phyloP scores from a whole-genome alignment of 2,888 invertebrate genomes.

The Melinaea menophilus region DNA sequence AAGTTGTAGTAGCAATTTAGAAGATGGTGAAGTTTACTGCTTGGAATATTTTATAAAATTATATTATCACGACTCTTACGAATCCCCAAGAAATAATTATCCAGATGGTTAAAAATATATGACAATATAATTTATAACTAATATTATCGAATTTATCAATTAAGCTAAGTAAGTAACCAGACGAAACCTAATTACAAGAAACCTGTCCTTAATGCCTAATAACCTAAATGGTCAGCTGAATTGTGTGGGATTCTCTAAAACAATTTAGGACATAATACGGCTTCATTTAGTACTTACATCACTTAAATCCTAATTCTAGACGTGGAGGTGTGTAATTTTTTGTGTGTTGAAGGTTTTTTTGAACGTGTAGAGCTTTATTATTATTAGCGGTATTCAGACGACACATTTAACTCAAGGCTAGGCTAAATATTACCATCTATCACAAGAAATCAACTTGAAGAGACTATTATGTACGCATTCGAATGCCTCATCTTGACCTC shows the following conservation, averaged over 20 bases:
- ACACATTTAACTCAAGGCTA: too few relatives aligned
- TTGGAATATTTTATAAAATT: too few relatives aligned
- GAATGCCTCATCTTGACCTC: too few relatives aligned
- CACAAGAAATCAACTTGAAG: too few relatives aligned
- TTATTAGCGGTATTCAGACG: too few relatives aligned
- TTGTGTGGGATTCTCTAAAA: slow-evolving; percentile 13
- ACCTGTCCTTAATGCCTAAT: slow-evolving; percentile 7
- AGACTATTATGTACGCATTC: too few relatives aligned
- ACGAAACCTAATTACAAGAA: not conserved
- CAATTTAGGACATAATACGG: slow-evolving; percentile 16
- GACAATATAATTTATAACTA: not conserved
- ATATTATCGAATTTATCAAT: not conserved
- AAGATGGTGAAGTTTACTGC: too few relatives aligned
- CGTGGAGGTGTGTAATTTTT: not conserved
- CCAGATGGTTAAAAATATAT: not conserved
- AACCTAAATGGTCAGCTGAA: slow-evolving; percentile 7
- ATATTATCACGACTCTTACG: too few relatives aligned
- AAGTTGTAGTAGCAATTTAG: too few relatives aligned
- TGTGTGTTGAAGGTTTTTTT: not conserved
- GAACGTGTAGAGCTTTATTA: too few relatives aligned
- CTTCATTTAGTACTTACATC: slow-evolving; percentile 15
- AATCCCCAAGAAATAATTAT: too few relatives aligned
- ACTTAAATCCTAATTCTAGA: slow-evolving; percentile 16
- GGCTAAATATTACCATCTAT: too few relatives aligned
- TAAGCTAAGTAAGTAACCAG: not conserved